These are phyloP conservation scores for Drosophila helvetica DNA, from an alignment of 2,888 invertebrate genomes.

Conservation along the genomic window DNA sequence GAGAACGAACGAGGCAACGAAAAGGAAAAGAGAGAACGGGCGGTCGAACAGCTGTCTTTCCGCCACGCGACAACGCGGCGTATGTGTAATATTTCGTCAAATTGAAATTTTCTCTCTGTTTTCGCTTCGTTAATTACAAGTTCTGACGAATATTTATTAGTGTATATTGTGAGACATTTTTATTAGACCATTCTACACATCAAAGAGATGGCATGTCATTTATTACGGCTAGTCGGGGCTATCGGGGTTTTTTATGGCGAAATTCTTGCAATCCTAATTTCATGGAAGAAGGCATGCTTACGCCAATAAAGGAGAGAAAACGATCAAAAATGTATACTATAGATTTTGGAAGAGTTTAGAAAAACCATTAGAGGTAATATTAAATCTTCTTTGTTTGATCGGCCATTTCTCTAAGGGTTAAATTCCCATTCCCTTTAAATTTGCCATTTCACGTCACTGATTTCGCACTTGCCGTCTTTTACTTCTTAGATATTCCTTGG, in stretches of 20 bases:
- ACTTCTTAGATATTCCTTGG: neutral
- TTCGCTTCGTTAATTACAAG: slow-evolving; percentile 7
- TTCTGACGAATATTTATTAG: slow-evolving; percentile 10
- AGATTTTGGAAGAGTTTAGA: no score
- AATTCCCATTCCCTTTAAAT: neutral
- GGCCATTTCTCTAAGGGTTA: neutral
- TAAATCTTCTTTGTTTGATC: neutral
- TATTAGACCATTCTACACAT: slow-evolving; percentile 1
- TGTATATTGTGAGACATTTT: slow-evolving; percentile 5
- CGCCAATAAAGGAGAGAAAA: no score
- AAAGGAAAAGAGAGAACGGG: slow-evolving; percentile 4
- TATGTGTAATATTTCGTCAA: slow-evolving; percentile 52
- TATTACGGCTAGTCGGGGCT: neutral
- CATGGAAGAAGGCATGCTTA: neutral
- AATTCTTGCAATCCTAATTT: neutral
- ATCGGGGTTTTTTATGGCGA: neutral
- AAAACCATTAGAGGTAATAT: no score
- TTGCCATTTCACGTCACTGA: neutral
- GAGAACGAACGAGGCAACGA: no score
- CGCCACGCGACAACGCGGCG: slow-evolving; percentile 61
- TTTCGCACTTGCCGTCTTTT: neutral
- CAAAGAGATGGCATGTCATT: neutral
- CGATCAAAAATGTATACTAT: no score
- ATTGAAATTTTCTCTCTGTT: slow-evolving; percentile 37
- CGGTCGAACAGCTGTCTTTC: slow-evolving; percentile 26